Conservation (phyloP, 2,797 vertebrate species). For the Mormyrops boulengeri region DNA sequence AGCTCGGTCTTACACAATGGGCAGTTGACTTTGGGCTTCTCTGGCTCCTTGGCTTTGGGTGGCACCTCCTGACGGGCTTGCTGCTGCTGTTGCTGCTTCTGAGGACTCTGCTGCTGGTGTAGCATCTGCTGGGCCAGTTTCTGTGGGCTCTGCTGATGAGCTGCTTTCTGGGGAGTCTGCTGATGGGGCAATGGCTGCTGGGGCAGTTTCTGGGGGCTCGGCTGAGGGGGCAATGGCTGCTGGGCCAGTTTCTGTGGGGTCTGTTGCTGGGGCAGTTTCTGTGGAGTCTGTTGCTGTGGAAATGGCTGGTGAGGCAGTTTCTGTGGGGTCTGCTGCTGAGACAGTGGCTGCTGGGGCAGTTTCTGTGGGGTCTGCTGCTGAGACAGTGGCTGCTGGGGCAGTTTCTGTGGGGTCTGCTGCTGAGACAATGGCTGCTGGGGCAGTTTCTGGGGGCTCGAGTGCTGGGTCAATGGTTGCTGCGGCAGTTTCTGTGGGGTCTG, state of each 20-base stretch:
- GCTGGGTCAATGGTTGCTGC: constrained; percentile 25
- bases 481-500: constrained; percentile 33
- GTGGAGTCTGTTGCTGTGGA: constrained; percentile 45
- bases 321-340: constrained; percentile 59
- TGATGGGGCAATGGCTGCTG: constrained; percentile 33
- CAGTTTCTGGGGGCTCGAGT: background rate
- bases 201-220: constrained; percentile 43
- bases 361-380: constrained; percentile 40
- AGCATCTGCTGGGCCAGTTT: constrained; percentile 31
- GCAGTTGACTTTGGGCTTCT: constrained; percentile 69
- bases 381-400: constrained; percentile 29
- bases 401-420: constrained; percentile 47
- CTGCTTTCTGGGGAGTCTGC: constrained; percentile 34
- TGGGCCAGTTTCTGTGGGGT: constrained; percentile 35
- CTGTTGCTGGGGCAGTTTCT: constrained; percentile 31
- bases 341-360: constrained; percentile 32
- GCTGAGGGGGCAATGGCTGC: constrained; percentile 30
- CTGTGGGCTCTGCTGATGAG: constrained; percentile 41
- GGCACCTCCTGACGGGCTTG: constrained; percentile 45
- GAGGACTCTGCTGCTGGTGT: constrained; percentile 5
- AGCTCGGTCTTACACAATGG: constrained; percentile 93
- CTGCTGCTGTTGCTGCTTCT: constrained; percentile 27
- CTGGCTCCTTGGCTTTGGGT: constrained; percentile 74
- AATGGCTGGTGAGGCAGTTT: constrained; percentile 31
- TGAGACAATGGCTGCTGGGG: constrained; percentile 30